These are phyloP conservation scores for Drosophila birchii DNA, from an alignment of 2,888 invertebrate species.

Conservation along the genomic window DNA sequence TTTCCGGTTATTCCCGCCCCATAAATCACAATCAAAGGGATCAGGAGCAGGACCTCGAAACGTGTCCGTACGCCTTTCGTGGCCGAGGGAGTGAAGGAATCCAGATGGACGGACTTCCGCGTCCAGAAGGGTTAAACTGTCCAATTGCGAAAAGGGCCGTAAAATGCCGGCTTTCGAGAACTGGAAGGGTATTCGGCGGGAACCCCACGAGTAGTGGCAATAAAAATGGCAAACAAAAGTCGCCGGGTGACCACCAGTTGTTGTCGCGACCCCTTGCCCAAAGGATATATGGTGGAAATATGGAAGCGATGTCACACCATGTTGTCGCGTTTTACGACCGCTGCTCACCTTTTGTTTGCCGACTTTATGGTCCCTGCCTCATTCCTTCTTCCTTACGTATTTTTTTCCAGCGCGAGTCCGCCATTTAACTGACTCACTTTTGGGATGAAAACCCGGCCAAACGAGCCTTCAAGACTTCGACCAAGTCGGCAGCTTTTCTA, in stretches of 20 bases:
- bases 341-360: slow-evolving; percentile 72
- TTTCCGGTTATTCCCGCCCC: slow-evolving; percentile 68
- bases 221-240: slow-evolving; percentile 75
- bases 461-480: slow-evolving; percentile 21
- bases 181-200: slow-evolving; percentile 21
- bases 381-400: slow-evolving; percentile 4
- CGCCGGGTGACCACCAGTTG: slow-evolving; percentile 44
- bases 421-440: slow-evolving; percentile 70
- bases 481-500: slow-evolving; percentile 46
- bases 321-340: slow-evolving; percentile 76
- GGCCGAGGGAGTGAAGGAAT: slow-evolving; percentile 35
- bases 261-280: slow-evolving; percentile 40
- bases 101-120: slow-evolving; percentile 60
- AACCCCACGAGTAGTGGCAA: slow-evolving; percentile 70
- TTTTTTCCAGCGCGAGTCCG: slow-evolving; percentile 29
- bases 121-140: slow-evolving; percentile 74
- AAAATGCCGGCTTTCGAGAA: slow-evolving; percentile 72
- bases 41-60: slow-evolving; percentile 48
- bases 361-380: slow-evolving; percentile 65
- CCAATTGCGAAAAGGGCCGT: slow-evolving; percentile 71
- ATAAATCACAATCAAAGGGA: slow-evolving; percentile 67
- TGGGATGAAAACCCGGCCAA: slow-evolving; percentile 29
- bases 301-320: slow-evolving; percentile 74
- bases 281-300: slow-evolving; percentile 54
- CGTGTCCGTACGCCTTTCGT: slow-evolving; percentile 46